phyloP scores from a whole-genome alignment of 1,140 invertebrate species.

The Camponotus vicinus region DNA sequence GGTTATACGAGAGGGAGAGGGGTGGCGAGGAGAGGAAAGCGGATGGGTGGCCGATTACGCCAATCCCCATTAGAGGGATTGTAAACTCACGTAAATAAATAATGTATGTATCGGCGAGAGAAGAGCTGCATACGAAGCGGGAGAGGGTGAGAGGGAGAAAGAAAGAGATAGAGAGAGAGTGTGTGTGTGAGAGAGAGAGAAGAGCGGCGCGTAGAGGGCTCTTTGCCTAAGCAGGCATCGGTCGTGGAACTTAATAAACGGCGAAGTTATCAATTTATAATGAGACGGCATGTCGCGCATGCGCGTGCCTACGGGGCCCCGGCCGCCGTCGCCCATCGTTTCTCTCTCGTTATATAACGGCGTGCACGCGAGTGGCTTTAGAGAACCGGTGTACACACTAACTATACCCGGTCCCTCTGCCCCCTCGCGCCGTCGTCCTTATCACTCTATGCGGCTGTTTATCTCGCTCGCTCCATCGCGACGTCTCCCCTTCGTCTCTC shows the following conservation, averaged over 20 bases:
- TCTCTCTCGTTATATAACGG: conserved; percentile 73
- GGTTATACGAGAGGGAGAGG: conserved; percentile 7
- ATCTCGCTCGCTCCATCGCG: conserved; percentile 61
- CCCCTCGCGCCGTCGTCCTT: neutral
- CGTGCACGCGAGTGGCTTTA: conserved; percentile 76
- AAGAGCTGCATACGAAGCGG: conserved; percentile 27
- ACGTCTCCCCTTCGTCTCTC: conserved; percentile 42
- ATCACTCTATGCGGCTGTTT: conserved; percentile 46
- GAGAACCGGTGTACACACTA: conserved; percentile 72
- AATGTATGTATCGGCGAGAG: conserved; percentile 81
- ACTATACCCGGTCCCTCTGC: conserved; percentile 39
- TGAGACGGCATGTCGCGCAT: conserved; percentile 80
- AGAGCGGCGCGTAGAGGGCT: conserved; percentile 72
- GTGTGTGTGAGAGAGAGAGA: conserved; percentile 20
- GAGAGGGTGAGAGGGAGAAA: conserved; percentile 11
- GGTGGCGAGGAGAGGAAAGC: conserved; percentile 50
- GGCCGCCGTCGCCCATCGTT: conserved; percentile 50
- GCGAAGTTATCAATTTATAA: conserved; percentile 85
- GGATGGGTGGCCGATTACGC: conserved; percentile 80
- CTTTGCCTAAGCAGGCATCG: conserved; percentile 84
- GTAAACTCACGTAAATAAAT: conserved; percentile 86
- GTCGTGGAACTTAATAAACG: conserved; percentile 86
- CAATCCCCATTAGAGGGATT: conserved; percentile 85
- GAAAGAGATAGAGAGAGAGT: conserved; percentile 17
- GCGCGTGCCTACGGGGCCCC: conserved; percentile 73